A percentile compares a stretch with the other conserved stretches of the same genome.
Evolutionary conservation across 2,797 vertebrate species (phyloP).

Genomic region (Premnoplex brunnescens): DNA sequence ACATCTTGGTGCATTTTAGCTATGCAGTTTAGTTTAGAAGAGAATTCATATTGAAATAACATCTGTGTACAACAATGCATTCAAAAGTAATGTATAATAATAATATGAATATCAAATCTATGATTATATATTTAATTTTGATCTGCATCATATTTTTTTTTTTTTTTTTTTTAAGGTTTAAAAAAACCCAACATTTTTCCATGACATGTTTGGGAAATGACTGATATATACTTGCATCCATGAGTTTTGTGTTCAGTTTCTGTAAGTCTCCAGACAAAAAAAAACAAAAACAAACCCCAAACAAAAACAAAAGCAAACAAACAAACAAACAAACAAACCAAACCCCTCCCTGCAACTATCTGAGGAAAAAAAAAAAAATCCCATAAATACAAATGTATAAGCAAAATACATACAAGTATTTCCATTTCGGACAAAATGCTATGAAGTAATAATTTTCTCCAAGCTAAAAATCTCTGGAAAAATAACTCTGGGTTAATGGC

Average conservation of each 20-base stretch:
- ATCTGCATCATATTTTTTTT: background rate
- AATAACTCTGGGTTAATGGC: background rate
- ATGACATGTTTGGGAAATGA: background rate
- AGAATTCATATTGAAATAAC: background rate
- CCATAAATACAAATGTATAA: background rate
- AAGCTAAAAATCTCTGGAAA: background rate
- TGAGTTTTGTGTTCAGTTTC: background rate
- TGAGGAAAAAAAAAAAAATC: background rate
- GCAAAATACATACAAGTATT: background rate
- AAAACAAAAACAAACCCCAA: background rate
- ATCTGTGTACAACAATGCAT: background rate
- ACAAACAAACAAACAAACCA: fast-evolving
- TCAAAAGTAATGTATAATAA: background rate
- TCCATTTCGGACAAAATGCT: background rate
- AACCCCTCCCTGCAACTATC: background rate
- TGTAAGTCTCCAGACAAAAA: background rate
- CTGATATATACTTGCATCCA: background rate
- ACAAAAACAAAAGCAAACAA: background rate
- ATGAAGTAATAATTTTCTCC: background rate
- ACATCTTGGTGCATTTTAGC: background rate
- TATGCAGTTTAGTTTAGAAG: background rate
- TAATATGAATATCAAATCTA: background rate
- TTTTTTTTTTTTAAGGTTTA: background rate
- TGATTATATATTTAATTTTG: background rate
- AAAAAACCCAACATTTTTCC: background rate